Conservation (phyloP, 2,888 invertebrate species). For the Acronicta aceris region DNA sequence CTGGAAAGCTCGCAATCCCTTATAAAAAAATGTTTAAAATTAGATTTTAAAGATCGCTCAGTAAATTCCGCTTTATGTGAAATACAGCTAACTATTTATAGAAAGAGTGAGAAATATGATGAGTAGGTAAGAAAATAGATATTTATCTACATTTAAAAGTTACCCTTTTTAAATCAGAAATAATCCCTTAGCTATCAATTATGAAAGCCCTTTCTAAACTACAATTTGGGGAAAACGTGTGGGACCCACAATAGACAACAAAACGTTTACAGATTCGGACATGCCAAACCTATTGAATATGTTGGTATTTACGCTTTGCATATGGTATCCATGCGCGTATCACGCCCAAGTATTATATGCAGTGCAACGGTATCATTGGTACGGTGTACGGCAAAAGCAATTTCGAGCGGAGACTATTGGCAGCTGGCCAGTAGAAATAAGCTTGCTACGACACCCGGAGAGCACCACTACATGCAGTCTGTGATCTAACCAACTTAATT, state of each 20-base stretch:
- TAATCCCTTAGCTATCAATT: too few relatives aligned
- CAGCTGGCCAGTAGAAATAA: slow-evolving; percentile 85
- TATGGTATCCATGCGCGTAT: slow-evolving; percentile 67
- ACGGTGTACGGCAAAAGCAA: slow-evolving; percentile 84
- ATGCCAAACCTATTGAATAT: slow-evolving; percentile 43
- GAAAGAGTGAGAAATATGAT: too few relatives aligned
- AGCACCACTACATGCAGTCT: slow-evolving; percentile 78
- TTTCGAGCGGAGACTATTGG: slow-evolving; percentile 82
- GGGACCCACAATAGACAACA: slow-evolving; percentile 9
- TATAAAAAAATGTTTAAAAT: too few relatives aligned
- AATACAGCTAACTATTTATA: too few relatives aligned
- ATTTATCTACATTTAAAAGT: too few relatives aligned
- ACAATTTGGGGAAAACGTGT: slow-evolving; percentile 14
- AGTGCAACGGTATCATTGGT: slow-evolving; percentile 80
- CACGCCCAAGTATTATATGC: slow-evolving; percentile 71
- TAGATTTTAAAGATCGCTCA: too few relatives aligned
- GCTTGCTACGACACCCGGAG: slow-evolving; percentile 81
- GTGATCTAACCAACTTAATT: slow-evolving; percentile 72
- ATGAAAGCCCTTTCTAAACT: neutral
- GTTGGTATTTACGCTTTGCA: slow-evolving; percentile 53
- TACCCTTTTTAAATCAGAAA: too few relatives aligned
- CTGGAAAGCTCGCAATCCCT: too few relatives aligned
- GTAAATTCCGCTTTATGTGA: neutral
- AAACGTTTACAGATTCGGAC: slow-evolving; percentile 32
- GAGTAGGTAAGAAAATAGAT: neutral